Evolutionary conservation across 2,113 vertebrate species (phyloP), one percentile per base, ranked within the genome.

Genomic region (Rattus rattus): DNA sequence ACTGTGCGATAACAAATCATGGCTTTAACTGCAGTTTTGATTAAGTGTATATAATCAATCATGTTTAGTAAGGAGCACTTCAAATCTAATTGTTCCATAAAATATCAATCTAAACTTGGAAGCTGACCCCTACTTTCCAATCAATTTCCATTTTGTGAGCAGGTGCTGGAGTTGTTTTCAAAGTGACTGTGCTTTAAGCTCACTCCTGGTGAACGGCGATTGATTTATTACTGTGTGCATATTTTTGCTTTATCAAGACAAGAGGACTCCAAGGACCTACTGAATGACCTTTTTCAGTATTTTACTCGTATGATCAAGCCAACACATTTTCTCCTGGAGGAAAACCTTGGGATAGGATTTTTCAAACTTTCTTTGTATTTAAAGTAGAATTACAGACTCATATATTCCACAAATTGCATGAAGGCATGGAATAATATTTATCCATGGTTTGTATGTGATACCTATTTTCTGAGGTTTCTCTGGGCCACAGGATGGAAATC

Each of bases 81-180:
- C 81, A 83, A 47, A 49, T 49, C 67, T 67, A 95, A 91, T 89
- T 92, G 47, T 90, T 94, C 61, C 61, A 61, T 65, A 90, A 94
- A 91, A n/a, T 94, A 92, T 76, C 79, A 93, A 85, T 43, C 95
- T 96, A 93, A 88, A 92, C 96, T 96, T 97, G 85, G 49, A 92
- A 92, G 83, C 80, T 89, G 61, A 92, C 76, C 4, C 24, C 13
- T 91, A 92, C 84, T 95, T 96, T 90, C 81, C 96, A 95, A 86
- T 95, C 86, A 87, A 89, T 97, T 96, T 94, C 76, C 76, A 87
- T 77, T 95, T 92, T 22, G 88, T 56, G 61, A 96, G 59, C 65
- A 94, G 79, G 14, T 69, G 20, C 61, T 89, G 5, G 24, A 85
- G 16, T 43, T 54, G 56, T 80, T 96, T 95, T 93, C 76, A 88